Evolutionary conservation across 2,888 invertebrate genomes (phyloP), one percentile per base, ranked within the genome.

Genomic region (Choreutis nemorana): DNA sequence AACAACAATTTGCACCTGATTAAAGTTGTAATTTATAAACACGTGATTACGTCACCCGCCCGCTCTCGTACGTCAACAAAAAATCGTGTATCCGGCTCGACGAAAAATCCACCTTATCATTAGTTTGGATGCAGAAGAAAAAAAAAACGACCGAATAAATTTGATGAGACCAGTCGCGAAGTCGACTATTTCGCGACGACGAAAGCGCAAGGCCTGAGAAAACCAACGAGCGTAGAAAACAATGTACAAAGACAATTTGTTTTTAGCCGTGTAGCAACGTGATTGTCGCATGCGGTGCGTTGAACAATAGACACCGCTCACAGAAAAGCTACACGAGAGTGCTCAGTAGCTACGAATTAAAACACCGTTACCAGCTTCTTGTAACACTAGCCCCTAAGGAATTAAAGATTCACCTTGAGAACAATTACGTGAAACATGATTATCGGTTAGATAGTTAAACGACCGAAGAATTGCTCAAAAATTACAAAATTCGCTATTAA

Each of bases 1-100:
- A 32, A 24, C n/a, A 29, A 25, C 23, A 16, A 32, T 11, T 8
- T 7, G 8, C 26, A 26, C n/a, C n/a, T n/a, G n/a, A n/a, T n/a
- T n/a, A n/a, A n/a, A n/a, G n/a, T n/a, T n/a, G n/a, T n/a, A n/a
- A n/a, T n/a, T 26, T 52, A 63, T 55, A 55, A 60, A 62, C 52
- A 56, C 39, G 44, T 37, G 48, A 42, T 73, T 62, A 44, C 73
- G 67, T 72, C 72, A 73, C 47, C 26, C 15, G 26, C 10, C n/a
- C 44, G 44, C 33, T 40, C 42, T 43, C 36, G 49, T 49, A 49
- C 49, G 52, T 52, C 55, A 55, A 62, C 44, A 64, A 66, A 58
- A 68, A 62, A 55, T 38, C 48, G 58, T n/a, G n/a, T 55, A 72
- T 73, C 73, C 73, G 73, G 71, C 61, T 73, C 12, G n/a, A 15